Conservation (phyloP, 2,888 invertebrate genomes). For the Teinopalpus imperialis region DNA sequence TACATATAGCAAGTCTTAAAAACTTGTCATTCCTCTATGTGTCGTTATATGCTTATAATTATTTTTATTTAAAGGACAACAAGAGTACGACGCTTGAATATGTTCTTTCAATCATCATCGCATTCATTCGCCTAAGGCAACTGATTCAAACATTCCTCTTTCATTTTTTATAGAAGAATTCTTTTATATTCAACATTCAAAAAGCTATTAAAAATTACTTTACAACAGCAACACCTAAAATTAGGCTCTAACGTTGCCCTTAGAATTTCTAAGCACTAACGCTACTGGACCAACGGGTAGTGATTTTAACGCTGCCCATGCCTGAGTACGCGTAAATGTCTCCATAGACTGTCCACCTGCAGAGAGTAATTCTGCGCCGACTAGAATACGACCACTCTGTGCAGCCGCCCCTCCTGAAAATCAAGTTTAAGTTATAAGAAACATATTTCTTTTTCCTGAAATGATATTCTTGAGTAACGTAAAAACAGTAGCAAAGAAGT, state of each 20-base stretch:
- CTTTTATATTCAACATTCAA: neutral
- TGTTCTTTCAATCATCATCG: conserved; percentile 19
- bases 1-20: conserved; percentile 9
- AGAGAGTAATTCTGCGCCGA: conserved; percentile 93
- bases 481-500: no score
- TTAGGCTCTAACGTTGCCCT: conserved; percentile 32
- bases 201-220: neutral
- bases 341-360: conserved; percentile 92
- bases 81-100: conserved; percentile 1
- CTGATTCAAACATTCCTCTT: conserved; percentile 6
- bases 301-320: conserved; percentile 96
- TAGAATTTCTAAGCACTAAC: conserved; percentile 74
- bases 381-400: conserved; percentile 90
- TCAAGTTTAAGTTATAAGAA: no score
- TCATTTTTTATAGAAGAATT: conserved; percentile 6
- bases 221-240: conserved; percentile 10
- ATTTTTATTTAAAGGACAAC: neutral
- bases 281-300: conserved; percentile 92
- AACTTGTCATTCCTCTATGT: conserved; percentile 6
- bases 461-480: no score
- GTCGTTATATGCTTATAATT: neutral
- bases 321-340: conserved; percentile 94
- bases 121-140: conserved; percentile 15
- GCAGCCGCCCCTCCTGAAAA: conserved; percentile 92
- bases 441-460: no score